Evolutionary conservation across 2,797 vertebrate species (phyloP), one percentile per base, ranked within the genome.

Genomic region (Heteromormyrus szaboi): DNA sequence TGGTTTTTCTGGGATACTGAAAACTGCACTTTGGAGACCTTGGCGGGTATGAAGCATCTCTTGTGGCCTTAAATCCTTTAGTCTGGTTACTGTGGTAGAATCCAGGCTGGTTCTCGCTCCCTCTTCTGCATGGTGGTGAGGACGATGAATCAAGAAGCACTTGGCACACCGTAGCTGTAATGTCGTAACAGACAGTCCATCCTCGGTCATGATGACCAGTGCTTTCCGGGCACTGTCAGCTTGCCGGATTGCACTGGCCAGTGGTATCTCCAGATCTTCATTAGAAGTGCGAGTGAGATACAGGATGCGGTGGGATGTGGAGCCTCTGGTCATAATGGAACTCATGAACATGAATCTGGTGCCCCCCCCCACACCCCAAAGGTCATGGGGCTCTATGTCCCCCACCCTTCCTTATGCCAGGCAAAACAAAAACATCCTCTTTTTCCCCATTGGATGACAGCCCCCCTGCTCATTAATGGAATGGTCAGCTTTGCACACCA

Each of bases 1-100:
- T 85, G 46, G 83, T 50, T 14, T 85, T 9, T 79, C 41, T 44
- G 37, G 46, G 22, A 51, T 85, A 29, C 46, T 85, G 4, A 51
- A 85, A 85, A 85, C 46, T 85, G 83, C 83, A 85, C 83, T 51
- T 85, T 85, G 83, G 48, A 50, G 12, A 85, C 46, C 19, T 25
- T 84, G 22, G 41, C n/a, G 22, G 46, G 48, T 53, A 33, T 85
- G 46, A 33, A 85, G 46, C 48, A 53, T 53, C 83, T 85, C 4
- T 9, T 3, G 83, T 22, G 83, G 25, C 46, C 50, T 51, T 85
- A 51, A 51, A 53, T 25, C 22, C 83, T 17, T 83, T 51, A 51
- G 83, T 29, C 22, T 85, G 9, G 19, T 85, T 50, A 85, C 17
- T 25, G 44, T 51, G 83, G 44, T n/a, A 1, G 11, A 5, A 50